Percentiles rank a stretch among this genome's conserved stretches.
These are phyloP conservation scores for Celastrina argiolus DNA, from an alignment of 2,888 invertebrate species.

Conservation along the genomic window DNA sequence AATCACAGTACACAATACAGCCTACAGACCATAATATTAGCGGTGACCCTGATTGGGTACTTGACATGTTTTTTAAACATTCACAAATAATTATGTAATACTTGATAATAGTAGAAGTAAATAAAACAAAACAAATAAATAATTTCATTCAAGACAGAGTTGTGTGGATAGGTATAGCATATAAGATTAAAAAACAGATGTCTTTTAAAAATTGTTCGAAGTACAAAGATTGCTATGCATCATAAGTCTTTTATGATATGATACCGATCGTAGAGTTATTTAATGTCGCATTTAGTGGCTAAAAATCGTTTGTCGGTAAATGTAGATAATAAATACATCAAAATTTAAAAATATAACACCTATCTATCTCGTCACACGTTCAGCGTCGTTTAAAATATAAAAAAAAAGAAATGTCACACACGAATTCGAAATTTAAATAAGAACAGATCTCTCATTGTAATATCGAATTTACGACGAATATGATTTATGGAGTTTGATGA, in stretches of 20 bases:
- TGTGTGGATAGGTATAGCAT: too few relatives aligned
- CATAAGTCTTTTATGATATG: too few relatives aligned
- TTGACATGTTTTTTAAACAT: too few relatives aligned
- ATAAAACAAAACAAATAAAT: too few relatives aligned
- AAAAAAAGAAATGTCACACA: constrained; percentile 44
- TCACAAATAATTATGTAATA: too few relatives aligned
- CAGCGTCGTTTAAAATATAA: constrained; percentile 26
- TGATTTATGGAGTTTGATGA: constrained; percentile 75
- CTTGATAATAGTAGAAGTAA: too few relatives aligned
- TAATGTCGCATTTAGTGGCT: background rate
- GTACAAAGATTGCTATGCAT: too few relatives aligned
- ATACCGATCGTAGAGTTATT: too few relatives aligned
- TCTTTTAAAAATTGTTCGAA: too few relatives aligned
- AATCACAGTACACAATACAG: background rate
- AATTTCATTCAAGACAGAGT: too few relatives aligned
- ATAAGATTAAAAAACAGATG: too few relatives aligned
- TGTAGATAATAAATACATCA: background rate
- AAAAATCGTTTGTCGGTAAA: constrained; percentile 6
- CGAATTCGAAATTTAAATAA: constrained; percentile 58
- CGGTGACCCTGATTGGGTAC: too few relatives aligned
- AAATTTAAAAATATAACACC: constrained; percentile 1
- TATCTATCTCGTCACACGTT: background rate
- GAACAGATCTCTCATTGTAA: constrained; percentile 72
- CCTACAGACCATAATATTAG: background rate
- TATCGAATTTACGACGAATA: constrained; percentile 74